Percentiles rank a stretch among this genome's conserved stretches.
Conservation (phyloP, 2,113 vertebrate genomes). For the Ophthalmolycus amberensis region DNA sequence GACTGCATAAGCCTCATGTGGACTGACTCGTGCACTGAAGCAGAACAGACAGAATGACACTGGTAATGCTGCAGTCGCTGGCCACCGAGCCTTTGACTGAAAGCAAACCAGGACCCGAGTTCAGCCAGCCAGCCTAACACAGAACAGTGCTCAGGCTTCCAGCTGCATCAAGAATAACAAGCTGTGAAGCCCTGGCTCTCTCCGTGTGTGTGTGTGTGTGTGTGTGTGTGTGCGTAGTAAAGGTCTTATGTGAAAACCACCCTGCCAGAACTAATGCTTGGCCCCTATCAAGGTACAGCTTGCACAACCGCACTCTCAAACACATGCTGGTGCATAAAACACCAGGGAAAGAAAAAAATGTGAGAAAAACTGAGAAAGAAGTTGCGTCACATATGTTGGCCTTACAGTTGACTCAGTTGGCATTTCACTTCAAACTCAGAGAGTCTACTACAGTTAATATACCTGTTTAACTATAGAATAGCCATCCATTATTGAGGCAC, state of each 20-base stretch:
- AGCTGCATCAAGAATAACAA: constrained; percentile 82
- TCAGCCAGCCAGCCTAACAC: constrained; percentile 67
- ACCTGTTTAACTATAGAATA: background rate
- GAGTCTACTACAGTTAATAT: background rate
- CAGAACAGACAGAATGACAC: constrained; percentile 71
- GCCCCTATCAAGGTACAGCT: constrained; percentile 79
- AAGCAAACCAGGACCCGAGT: constrained; percentile 68
- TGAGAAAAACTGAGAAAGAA: constrained; percentile 13
- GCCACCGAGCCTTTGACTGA: constrained; percentile 61
- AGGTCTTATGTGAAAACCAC: constrained; percentile 79
- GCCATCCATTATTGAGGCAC: background rate
- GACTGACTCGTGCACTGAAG: constrained; percentile 51
- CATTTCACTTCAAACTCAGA: background rate
- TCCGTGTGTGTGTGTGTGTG: constrained; percentile 22
- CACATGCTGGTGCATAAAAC: constrained; percentile 70
- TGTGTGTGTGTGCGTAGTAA: constrained; percentile 48
- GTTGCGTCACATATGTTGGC: constrained; percentile 11
- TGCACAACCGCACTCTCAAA: constrained; percentile 75
- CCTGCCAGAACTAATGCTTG: constrained; percentile 82
- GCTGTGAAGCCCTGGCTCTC: constrained; percentile 74
- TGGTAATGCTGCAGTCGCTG: constrained; percentile 64
- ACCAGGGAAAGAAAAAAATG: constrained; percentile 38
- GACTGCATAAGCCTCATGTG: constrained; percentile 65
- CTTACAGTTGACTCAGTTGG: background rate
- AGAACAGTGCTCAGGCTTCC: constrained; percentile 74